Evolutionary conservation across 2,888 invertebrate genomes (phyloP).

Genomic region (Archips crataeganus): DNA sequence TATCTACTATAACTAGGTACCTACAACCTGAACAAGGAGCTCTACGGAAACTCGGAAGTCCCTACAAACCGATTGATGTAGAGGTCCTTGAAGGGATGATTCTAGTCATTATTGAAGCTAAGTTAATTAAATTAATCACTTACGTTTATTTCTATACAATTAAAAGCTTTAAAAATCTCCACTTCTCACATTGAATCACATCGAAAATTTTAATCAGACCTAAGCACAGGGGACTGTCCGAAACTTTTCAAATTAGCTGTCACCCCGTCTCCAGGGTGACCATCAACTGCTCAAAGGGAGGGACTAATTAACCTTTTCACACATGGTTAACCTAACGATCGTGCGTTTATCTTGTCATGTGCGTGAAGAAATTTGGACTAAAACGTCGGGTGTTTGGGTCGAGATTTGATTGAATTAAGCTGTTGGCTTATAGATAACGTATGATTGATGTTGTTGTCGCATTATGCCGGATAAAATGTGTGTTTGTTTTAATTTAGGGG

Average conservation of each 20-base stretch:
- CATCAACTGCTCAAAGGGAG: conserved; percentile 44
- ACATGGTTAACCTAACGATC: conserved; percentile 31
- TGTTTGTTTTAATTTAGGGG: not conserved
- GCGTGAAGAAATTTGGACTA: not conserved
- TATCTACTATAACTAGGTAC: too few relatives aligned
- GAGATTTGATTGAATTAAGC: not conserved
- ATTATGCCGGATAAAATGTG: not conserved
- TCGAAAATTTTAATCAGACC: conserved; percentile 46
- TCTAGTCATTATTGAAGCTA: too few relatives aligned
- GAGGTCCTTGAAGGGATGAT: too few relatives aligned
- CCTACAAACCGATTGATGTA: too few relatives aligned
- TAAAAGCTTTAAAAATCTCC: not conserved
- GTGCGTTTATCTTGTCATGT: conserved; percentile 14
- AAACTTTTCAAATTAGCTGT: conserved; percentile 49
- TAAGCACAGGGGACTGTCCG: conserved; percentile 36
- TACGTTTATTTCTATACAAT: conserved; percentile 5
- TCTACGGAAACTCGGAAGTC: too few relatives aligned
- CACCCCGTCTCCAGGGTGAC: conserved; percentile 44
- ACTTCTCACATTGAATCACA: conserved; percentile 1
- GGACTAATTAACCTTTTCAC: conserved; percentile 38
- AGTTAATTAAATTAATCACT: not conserved
- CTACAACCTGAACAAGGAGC: too few relatives aligned
- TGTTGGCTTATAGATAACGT: conserved; percentile 9
- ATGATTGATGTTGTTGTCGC: conserved; percentile 19
- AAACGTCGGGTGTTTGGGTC: not conserved